A percentile compares a stretch with the other conserved stretches of the same genome.
Evolutionary conservation across 2,888 invertebrate genomes (phyloP).

Genomic region (Acronicta leporina): DNA sequence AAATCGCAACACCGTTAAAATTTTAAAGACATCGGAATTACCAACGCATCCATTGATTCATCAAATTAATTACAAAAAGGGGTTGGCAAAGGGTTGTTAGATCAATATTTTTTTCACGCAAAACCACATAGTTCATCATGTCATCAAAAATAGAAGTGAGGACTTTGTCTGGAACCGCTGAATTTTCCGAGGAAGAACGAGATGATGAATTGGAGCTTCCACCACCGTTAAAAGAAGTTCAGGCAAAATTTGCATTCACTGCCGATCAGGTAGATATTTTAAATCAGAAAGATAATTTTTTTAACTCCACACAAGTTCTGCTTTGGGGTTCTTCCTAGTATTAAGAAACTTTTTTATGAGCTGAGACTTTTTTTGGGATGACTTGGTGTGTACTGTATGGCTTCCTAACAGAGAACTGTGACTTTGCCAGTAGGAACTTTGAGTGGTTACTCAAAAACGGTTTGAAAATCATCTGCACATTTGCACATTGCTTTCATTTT

Average conservation of each 20-base stretch:
- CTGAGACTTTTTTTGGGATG: too few relatives aligned
- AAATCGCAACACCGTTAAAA: conserved; percentile 11
- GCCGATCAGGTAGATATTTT: conserved; percentile 67
- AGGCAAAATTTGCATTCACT: conserved; percentile 72
- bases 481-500: too few relatives aligned
- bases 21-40: not conserved
- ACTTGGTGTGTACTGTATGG: too few relatives aligned
- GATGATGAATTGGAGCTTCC: conserved; percentile 43
- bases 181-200: conserved; percentile 56
- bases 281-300: not conserved
- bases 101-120: conserved; percentile 24
- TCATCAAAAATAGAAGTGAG: conserved; percentile 61
- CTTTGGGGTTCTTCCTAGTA: too few relatives aligned
- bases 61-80: not conserved
- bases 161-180: conserved; percentile 68
- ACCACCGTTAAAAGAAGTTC: conserved; percentile 57
- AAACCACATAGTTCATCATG: conserved; percentile 29
- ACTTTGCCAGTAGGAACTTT: too few relatives aligned
- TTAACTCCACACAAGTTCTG: too few relatives aligned
- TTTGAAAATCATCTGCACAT: too few relatives aligned
- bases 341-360: too few relatives aligned
- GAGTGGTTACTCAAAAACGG: too few relatives aligned
- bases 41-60: not conserved
- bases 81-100: conserved; percentile 19
- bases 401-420: too few relatives aligned